phyloP scores from a whole-genome alignment of 2,888 invertebrate genomes.

The Drosophila paracracens region DNA sequence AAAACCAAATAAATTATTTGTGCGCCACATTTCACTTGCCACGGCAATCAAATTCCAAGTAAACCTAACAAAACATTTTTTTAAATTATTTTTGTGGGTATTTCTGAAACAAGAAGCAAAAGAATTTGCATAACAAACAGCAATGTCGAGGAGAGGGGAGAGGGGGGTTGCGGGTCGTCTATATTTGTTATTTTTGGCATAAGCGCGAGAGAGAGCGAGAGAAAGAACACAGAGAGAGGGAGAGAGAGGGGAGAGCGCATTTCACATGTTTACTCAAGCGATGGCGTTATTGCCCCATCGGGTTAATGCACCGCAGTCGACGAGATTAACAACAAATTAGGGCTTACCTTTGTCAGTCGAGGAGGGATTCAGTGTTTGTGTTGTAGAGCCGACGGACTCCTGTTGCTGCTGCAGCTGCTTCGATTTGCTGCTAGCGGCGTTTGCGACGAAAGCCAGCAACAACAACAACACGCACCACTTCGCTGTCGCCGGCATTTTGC shows the following conservation, averaged over 20 bases:
- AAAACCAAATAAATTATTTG: constrained; percentile 3
- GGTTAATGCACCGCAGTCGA: constrained; percentile 63
- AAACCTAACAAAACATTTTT: constrained; percentile 43
- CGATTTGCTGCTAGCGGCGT: constrained; percentile 43
- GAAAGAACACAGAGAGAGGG: constrained; percentile 15
- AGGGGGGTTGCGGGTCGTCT: background rate
- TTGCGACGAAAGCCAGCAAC: constrained; percentile 57
- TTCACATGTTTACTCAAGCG: constrained; percentile 62
- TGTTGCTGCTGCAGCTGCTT: constrained; percentile 57
- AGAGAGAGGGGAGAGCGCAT: constrained; percentile 32
- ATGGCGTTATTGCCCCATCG: constrained; percentile 51
- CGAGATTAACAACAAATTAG: constrained; percentile 61
- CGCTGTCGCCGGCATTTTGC: constrained; percentile 76
- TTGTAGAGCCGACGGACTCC: constrained; percentile 53
- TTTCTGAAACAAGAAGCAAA: constrained; percentile 61
- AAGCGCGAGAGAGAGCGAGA: constrained; percentile 29
- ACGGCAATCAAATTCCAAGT: constrained; percentile 54
- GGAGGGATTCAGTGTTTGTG: constrained; percentile 55
- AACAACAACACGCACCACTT: constrained; percentile 63
- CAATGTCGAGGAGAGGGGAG: constrained; percentile 7
- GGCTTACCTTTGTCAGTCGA: constrained; percentile 68
- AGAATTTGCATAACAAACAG: constrained; percentile 74
- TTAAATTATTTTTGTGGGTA: constrained; percentile 36
- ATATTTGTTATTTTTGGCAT: constrained; percentile 73
- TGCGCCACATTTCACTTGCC: constrained; percentile 35